Evolutionary conservation across 2,113 vertebrate genomes (phyloP).

Genomic region (Sceloporus undulatus): DNA sequence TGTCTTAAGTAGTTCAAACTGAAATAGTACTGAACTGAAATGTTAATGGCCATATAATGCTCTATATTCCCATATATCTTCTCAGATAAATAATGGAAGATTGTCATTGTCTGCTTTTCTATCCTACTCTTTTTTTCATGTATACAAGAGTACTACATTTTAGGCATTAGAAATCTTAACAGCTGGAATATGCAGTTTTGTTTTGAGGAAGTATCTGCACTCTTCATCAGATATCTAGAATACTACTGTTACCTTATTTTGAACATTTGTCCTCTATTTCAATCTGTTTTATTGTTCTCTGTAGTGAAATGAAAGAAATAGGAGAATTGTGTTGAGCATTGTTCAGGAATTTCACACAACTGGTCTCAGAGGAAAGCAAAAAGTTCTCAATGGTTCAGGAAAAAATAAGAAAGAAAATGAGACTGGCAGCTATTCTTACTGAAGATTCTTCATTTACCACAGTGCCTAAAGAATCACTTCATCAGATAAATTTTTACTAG

Average conservation of each 20-base stretch:
- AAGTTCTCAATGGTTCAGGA: background rate
- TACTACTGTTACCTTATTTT: background rate
- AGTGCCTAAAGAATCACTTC: background rate
- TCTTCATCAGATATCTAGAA: background rate
- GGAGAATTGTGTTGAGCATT: background rate
- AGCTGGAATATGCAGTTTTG: background rate
- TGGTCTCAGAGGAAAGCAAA: rapidly evolving
- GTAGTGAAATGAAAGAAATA: background rate
- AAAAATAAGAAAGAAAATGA: background rate
- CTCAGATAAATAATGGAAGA: background rate
- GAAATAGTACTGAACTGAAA: no score
- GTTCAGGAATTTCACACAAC: background rate
- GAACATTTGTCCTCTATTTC: slow-evolving; percentile 13
- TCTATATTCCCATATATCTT: background rate
- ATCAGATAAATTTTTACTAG: background rate
- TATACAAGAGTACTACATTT: background rate
- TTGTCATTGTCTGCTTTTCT: background rate
- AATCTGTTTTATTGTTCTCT: background rate
- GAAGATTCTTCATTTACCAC: background rate
- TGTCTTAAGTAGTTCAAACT: background rate
- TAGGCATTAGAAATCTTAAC: background rate
- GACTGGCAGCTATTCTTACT: background rate
- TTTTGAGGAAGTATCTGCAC: background rate
- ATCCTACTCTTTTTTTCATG: background rate
- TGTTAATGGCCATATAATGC: no score